Percentiles rank a stretch among this genome's conserved stretches.
These are phyloP conservation scores for Hafferia zeledoni DNA, from an alignment of 2,797 vertebrate species.

Conservation along the genomic window DNA sequence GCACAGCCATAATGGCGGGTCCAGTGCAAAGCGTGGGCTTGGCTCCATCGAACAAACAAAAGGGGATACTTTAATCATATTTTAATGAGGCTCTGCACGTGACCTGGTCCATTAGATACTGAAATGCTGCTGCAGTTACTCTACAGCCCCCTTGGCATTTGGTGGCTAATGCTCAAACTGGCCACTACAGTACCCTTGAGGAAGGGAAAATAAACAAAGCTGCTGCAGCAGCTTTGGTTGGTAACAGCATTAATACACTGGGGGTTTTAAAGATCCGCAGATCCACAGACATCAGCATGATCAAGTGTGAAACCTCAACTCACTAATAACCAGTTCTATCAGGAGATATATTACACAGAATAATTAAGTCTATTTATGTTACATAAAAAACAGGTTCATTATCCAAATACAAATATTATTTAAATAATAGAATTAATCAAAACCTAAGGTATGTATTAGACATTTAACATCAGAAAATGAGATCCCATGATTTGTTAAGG, in stretches of 20 bases:
- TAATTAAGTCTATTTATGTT: neutral
- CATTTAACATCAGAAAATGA: neutral
- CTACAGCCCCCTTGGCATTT: neutral
- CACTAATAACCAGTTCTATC: neutral
- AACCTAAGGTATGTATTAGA: neutral
- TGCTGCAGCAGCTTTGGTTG: neutral
- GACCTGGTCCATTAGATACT: constrained; percentile 7
- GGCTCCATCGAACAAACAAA: constrained; percentile 23
- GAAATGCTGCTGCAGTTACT: constrained; percentile 9
- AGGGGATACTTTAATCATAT: constrained; percentile 39
- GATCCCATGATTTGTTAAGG: accelerated
- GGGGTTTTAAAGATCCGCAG: neutral
- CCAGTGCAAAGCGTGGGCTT: neutral
- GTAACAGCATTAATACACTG: neutral
- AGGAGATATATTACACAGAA: neutral
- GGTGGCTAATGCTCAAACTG: constrained; percentile 14
- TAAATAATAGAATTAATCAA: neutral
- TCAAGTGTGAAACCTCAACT: neutral
- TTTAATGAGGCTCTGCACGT: constrained; percentile 40
- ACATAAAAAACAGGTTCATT: neutral
- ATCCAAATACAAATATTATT: neutral
- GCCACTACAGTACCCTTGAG: neutral
- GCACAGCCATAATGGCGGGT: neutral
- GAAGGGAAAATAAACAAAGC: constrained; percentile 5
- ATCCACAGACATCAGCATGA: neutral